phyloP scores from a whole-genome alignment of 2,888 invertebrate genomes.

The Dinocampus coccinellae region DNA sequence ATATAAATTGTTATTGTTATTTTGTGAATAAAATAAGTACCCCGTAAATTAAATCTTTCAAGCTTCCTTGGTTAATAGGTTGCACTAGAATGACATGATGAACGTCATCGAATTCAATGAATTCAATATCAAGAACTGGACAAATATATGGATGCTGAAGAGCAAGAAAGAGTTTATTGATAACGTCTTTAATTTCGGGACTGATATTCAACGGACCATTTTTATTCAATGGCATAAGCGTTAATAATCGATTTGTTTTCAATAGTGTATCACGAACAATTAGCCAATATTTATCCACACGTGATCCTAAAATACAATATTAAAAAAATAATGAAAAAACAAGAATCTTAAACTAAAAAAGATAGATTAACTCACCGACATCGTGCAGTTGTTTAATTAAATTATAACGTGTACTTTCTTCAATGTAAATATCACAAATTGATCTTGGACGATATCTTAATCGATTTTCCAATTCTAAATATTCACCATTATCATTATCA shows the following conservation, averaged over 20 bases:
- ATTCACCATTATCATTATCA: slow-evolving; percentile 73
- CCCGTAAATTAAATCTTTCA: slow-evolving; percentile 91
- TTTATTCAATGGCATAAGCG: slow-evolving; percentile 77
- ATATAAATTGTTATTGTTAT: not conserved
- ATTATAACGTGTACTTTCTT: slow-evolving; percentile 79
- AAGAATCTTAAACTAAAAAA: not conserved
- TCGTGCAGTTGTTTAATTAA: slow-evolving; percentile 84
- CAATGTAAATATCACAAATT: slow-evolving; percentile 76
- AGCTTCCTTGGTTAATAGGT: slow-evolving; percentile 88
- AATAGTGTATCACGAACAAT: slow-evolving; percentile 85
- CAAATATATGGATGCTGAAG: slow-evolving; percentile 94
- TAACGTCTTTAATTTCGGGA: slow-evolving; percentile 76
- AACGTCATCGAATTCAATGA: slow-evolving; percentile 71
- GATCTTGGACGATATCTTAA: slow-evolving; percentile 77
- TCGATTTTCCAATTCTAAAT: slow-evolving; percentile 76
- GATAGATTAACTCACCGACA: slow-evolving; percentile 73
- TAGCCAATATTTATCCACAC: slow-evolving; percentile 92
- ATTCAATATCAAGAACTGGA: slow-evolving; percentile 88
- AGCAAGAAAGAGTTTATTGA: slow-evolving; percentile 86
- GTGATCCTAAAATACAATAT: slow-evolving; percentile 78
- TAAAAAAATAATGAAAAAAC: not conserved
- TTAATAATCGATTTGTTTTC: slow-evolving; percentile 83
- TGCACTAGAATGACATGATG: slow-evolving; percentile 81
- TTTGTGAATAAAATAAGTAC: slow-evolving; percentile 69
- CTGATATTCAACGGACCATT: slow-evolving; percentile 79